Evolutionary conservation across 2,888 invertebrate species (phyloP).

Genomic region (Molorchus minor): DNA sequence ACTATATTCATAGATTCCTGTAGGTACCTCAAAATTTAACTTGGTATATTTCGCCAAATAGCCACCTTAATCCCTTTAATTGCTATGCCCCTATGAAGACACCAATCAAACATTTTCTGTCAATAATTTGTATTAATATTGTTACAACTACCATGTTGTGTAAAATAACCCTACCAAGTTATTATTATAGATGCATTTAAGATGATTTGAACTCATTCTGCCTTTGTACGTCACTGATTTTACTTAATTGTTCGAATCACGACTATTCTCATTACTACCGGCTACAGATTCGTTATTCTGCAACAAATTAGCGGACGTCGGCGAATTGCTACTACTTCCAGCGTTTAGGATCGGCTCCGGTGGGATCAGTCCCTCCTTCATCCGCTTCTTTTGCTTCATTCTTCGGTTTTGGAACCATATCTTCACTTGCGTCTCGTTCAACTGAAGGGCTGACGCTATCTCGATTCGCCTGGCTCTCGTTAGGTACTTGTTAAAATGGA

Average conservation of each 20-base stretch:
- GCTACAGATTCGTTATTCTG: conserved; percentile 57
- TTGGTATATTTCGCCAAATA: too few species aligned
- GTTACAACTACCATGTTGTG: too few species aligned
- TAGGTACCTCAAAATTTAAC: too few species aligned
- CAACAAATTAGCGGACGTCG: conserved; percentile 57
- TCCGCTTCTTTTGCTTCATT: conserved; percentile 98
- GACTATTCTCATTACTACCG: conserved; percentile 76
- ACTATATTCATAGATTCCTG: too few species aligned
- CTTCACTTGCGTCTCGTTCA: conserved; percentile 96
- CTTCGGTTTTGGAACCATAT: conserved; percentile 99
- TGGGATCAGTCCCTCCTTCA: conserved; percentile 86
- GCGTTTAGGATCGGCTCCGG: conserved; percentile 65
- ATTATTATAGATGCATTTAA: neutral
- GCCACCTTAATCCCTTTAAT: too few species aligned
- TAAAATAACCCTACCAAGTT: too few species aligned
- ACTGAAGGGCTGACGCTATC: conserved; percentile 93
- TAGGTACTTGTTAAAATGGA: conserved; percentile 99
- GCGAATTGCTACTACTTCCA: conserved; percentile 62
- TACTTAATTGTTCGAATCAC: conserved; percentile 68
- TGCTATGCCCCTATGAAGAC: too few species aligned
- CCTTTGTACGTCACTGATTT: conserved; percentile 14
- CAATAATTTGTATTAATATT: too few species aligned
- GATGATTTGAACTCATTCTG: neutral
- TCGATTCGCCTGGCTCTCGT: conserved; percentile 96
- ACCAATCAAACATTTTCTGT: too few species aligned